These are phyloP conservation scores for Drosophila merina DNA, from an alignment of 2,888 invertebrate species.

Conservation along the genomic window DNA sequence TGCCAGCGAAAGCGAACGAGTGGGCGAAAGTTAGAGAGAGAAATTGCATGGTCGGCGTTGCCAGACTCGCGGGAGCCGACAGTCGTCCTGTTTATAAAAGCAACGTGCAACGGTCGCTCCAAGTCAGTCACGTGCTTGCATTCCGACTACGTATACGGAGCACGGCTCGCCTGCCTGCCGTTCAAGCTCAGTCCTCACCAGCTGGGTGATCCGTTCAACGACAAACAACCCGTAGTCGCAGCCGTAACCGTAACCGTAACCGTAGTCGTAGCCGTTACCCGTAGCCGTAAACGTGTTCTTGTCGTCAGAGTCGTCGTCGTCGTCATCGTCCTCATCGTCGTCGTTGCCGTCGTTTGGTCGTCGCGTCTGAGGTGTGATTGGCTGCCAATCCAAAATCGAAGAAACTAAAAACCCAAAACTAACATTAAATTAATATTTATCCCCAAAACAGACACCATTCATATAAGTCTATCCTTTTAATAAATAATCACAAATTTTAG, in stretches of 20 bases:
- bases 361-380: slow-evolving; percentile 65
- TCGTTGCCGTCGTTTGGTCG: slow-evolving; percentile 26
- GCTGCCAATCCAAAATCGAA: slow-evolving; percentile 47
- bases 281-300: slow-evolving; percentile 19
- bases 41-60: slow-evolving; percentile 63
- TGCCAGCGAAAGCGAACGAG: slow-evolving; percentile 15
- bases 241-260: slow-evolving; percentile 40
- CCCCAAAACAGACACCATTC: slow-evolving; percentile 37
- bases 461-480: slow-evolving; percentile 25
- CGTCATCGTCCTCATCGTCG: slow-evolving; percentile 19
- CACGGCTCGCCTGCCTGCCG: slow-evolving; percentile 54
- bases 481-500: slow-evolving; percentile 41
- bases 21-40: slow-evolving; percentile 29
- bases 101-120: slow-evolving; percentile 59
- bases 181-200: slow-evolving; percentile 33
- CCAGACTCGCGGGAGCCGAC: slow-evolving; percentile 49
- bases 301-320: slow-evolving; percentile 17
- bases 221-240: slow-evolving; percentile 44
- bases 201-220: slow-evolving; percentile 66
- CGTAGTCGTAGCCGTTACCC: slow-evolving; percentile 47
- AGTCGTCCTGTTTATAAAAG: slow-evolving; percentile 70
- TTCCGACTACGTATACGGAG: slow-evolving; percentile 59
- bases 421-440: slow-evolving; percentile 4
- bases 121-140: slow-evolving; percentile 79
- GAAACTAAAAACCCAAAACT: slow-evolving; percentile 23